Base-by-base conservation (phyloP, 2,113 vertebrate species). In the Ranitomeya variabilis region DNA sequence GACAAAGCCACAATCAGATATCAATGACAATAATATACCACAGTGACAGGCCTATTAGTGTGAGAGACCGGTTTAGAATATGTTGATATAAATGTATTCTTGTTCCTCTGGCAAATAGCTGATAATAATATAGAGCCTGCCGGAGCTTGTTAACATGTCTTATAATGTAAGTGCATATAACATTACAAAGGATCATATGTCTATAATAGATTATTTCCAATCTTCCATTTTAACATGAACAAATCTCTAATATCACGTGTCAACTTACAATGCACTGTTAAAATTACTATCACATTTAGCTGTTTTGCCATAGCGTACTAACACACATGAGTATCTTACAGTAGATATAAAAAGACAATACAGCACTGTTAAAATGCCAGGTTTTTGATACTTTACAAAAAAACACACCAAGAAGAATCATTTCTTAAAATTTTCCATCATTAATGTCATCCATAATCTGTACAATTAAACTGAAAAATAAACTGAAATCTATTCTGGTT, bases 1-100 rank as follows among this genome's bases (percentile, higher is more conserved):
- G 80, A 88, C 87, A 88, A 88, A 88, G 66, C 87, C 87, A 88
- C 86, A 82, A 82, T 81, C 79, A 88, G 66, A 82, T 82, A 82
- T 82, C 80, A 60, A 18, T 83, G 80, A 83, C 66, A 81, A 82
- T 82, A 87, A 87, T 74, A 73, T 82, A 74, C 18, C 3, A 14
- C 69, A 69, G 64, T 87, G 86, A 87, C 86, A 87, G 78, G 52
- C 78, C 64, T 31, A 87, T 87, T 87, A 87, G 86, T 45, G 78
- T 73, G 66, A 82, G 66, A 81, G 78, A 37, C 86, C n/a, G 9
- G 78, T 45, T 57, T 82, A 14, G 66, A 71, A 71, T 73, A 45
- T 81, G 66, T 73, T 71, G 78, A 55, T 87, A 80, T 18, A 81
- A 87, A 81, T 66, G 66, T 80, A 67, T 59, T 87, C 86, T 73